These are phyloP conservation scores for Hyles euphorbiae DNA, from an alignment of 1,140 invertebrate species.

Conservation along the genomic window DNA sequence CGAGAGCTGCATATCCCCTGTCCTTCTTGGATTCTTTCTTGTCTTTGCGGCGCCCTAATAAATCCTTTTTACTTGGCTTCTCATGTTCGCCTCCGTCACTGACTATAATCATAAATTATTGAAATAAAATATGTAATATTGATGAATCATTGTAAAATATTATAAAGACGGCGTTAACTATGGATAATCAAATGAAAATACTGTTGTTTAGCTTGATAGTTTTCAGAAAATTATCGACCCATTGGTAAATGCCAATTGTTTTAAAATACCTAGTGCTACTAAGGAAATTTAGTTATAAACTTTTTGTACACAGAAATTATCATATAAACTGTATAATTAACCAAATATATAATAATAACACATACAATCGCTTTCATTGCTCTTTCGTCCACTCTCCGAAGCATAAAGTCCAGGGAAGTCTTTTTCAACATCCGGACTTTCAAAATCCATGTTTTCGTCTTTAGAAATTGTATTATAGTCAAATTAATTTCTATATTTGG, in stretches of 20 bases:
- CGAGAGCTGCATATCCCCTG: conserved; percentile 92
- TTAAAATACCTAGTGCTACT: no score
- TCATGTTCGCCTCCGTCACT: conserved; percentile 86
- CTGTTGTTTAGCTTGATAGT: no score
- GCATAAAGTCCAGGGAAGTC: conserved; percentile 93
- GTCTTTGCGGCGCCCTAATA: conserved; percentile 83
- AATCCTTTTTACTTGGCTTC: conserved; percentile 85
- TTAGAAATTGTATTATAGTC: not conserved
- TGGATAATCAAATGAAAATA: no score
- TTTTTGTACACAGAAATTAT: no score
- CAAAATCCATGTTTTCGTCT: conserved; percentile 84
- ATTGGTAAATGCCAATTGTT: no score
- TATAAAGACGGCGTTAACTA: no score
- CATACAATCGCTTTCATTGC: conserved; percentile 92
- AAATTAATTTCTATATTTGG: no score
- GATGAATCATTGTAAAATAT: no score
- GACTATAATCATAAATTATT: conserved; percentile 69
- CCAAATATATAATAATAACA: conserved; percentile 25
- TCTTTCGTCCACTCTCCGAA: conserved; percentile 84
- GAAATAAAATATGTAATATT: no score
- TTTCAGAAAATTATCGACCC: no score
- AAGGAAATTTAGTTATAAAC: no score
- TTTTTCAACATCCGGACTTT: conserved; percentile 92
- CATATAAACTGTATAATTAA: not conserved
- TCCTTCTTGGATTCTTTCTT: conserved; percentile 92